These are phyloP conservation scores for Oconnorella tubifera DNA, from an alignment of 2,888 invertebrate genomes.

Conservation along the genomic window DNA sequence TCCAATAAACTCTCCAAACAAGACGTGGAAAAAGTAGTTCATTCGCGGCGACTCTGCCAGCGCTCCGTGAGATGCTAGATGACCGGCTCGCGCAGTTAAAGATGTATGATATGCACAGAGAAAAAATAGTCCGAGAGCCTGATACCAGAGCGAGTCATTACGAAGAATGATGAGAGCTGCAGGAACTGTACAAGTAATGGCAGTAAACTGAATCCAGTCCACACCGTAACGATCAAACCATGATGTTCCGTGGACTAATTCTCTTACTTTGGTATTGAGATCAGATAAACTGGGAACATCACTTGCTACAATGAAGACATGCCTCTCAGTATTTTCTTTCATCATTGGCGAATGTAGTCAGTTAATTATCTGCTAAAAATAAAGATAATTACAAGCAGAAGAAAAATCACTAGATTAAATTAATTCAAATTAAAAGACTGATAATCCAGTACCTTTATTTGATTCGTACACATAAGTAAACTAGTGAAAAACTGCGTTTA, in stretches of 20 bases:
- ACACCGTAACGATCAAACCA: conserved; percentile 49
- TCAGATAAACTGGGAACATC: conserved; percentile 42
- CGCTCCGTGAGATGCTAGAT: conserved; percentile 44
- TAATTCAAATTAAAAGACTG: too few species aligned
- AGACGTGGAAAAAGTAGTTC: conserved; percentile 36
- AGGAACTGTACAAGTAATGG: conserved; percentile 29
- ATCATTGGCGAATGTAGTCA: not conserved
- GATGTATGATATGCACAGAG: conserved; percentile 41
- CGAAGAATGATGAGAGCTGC: conserved; percentile 33
- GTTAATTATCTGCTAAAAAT: too few species aligned
- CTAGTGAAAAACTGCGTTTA: too few species aligned
- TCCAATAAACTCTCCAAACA: conserved; percentile 46
- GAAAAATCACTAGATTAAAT: too few species aligned
- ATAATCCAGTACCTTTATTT: too few species aligned
- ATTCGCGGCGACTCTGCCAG: conserved; percentile 32
- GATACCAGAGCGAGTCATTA: conserved; percentile 22
- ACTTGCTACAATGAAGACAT: conserved; percentile 41
- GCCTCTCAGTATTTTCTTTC: not conserved
- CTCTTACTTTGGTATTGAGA: conserved; percentile 40
- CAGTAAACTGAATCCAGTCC: conserved; percentile 40
- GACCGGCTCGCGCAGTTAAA: conserved; percentile 43
- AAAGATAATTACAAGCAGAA: too few species aligned
- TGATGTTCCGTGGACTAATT: conserved; percentile 36
- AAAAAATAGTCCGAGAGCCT: conserved; percentile 39
- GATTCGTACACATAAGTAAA: too few species aligned